phyloP scores from a whole-genome alignment of 2,888 invertebrate genomes.

The Agonopterix alstromeriana region DNA sequence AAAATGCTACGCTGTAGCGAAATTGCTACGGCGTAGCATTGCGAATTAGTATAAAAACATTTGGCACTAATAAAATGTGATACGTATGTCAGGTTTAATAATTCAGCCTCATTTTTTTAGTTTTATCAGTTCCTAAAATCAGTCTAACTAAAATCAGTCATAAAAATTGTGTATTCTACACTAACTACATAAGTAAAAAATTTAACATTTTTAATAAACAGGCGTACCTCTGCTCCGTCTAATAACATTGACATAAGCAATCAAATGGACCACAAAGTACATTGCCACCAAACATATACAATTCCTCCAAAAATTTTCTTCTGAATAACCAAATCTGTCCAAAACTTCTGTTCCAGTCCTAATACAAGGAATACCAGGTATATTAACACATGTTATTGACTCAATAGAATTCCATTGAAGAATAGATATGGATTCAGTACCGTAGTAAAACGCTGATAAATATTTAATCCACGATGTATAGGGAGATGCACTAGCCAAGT shows the following conservation, averaged over 20 bases:
- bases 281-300: slow-evolving; percentile 54
- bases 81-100: no score
- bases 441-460: slow-evolving; percentile 82
- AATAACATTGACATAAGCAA: slow-evolving; percentile 60
- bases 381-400: slow-evolving; percentile 74
- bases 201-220: slow-evolving; percentile 46
- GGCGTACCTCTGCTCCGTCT: slow-evolving; percentile 62
- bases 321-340: slow-evolving; percentile 69
- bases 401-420: slow-evolving; percentile 80
- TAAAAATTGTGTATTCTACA: not conserved
- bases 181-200: not conserved
- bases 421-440: slow-evolving; percentile 82
- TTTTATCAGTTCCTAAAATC: no score
- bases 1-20: no score
- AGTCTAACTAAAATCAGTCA: no score
- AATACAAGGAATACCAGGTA: slow-evolving; percentile 77
- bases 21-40: no score
- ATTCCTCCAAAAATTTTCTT: slow-evolving; percentile 58
- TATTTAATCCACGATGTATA: slow-evolving; percentile 78
- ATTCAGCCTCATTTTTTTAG: no score
- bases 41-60: no score
- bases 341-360: slow-evolving; percentile 78
- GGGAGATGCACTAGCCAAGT: slow-evolving; percentile 74
- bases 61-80: no score
- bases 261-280: slow-evolving; percentile 48